A percentile compares a stretch with the other conserved stretches of the same genome.
Evolutionary conservation across 2,113 vertebrate genomes (phyloP).

Genomic region (Caloenas nicobarica): DNA sequence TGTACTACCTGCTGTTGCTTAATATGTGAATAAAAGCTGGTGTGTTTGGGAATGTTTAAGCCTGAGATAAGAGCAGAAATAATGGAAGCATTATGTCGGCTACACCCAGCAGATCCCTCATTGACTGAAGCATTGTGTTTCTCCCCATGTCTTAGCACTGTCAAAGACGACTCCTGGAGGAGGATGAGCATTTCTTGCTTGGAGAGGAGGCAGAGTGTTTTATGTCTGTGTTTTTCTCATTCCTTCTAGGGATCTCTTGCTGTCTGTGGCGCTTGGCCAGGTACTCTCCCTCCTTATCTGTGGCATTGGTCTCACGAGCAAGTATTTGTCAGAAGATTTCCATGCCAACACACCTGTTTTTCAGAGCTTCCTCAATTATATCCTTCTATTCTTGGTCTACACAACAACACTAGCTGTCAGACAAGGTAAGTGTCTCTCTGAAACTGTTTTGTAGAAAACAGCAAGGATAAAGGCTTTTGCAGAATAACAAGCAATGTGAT

Average conservation of each 20-base stretch:
- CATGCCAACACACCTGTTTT: conserved; percentile 95
- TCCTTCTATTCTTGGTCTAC: conserved; percentile 95
- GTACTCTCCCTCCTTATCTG: conserved; percentile 93
- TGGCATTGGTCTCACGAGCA: conserved; percentile 92
- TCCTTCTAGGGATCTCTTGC: conserved; percentile 87
- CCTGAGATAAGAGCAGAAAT: not conserved
- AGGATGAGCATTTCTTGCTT: not conserved
- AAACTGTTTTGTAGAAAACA: not conserved
- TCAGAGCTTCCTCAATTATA: conserved; percentile 98
- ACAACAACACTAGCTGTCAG: conserved; percentile 94
- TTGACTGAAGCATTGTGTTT: not conserved
- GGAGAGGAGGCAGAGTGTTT: not conserved
- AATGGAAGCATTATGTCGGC: not conserved
- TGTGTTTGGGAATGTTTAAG: not conserved
- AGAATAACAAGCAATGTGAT: not conserved
- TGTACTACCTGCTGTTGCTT: not conserved
- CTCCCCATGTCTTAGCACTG: not conserved
- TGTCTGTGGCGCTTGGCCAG: conserved; percentile 92
- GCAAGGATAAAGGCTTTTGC: not conserved
- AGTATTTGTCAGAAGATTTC: conserved; percentile 94
- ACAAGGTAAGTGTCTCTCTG: conserved; percentile 83
- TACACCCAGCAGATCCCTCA: not conserved
- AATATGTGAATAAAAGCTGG: conserved; percentile 1
- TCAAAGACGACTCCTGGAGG: not conserved
- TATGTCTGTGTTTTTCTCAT: conserved; percentile 37